phyloP scores from a whole-genome alignment of 2,888 invertebrate genomes.

The Ochropleura plecta region DNA sequence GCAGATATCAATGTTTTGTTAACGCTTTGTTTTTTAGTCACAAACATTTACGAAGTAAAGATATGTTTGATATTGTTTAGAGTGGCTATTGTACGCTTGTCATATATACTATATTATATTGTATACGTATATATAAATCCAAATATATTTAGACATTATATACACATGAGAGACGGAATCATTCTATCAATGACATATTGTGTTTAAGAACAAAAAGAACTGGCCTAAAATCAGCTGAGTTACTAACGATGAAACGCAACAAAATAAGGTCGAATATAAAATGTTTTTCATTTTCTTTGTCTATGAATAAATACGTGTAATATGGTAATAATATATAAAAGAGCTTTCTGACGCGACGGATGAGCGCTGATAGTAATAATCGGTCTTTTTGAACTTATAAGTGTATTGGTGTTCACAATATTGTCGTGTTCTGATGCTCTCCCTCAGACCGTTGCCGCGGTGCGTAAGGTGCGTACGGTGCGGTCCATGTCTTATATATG shows the following conservation, averaged over 20 bases:
- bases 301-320: slow-evolving; percentile 36
- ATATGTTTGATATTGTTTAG: slow-evolving; percentile 45
- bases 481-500: slow-evolving; percentile 28
- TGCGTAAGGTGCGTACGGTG: not conserved
- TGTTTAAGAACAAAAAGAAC: slow-evolving; percentile 21
- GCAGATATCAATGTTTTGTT: slow-evolving; percentile 39
- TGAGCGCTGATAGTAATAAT: slow-evolving; percentile 43
- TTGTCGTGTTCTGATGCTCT: slow-evolving; percentile 44
- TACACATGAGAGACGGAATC: slow-evolving; percentile 10
- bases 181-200: slow-evolving; percentile 32
- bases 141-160: not conserved
- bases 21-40: slow-evolving; percentile 44
- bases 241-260: slow-evolving; percentile 41
- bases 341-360: slow-evolving; percentile 53
- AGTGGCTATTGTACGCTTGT: slow-evolving; percentile 15
- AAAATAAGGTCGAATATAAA: slow-evolving; percentile 10
- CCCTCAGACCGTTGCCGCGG: slow-evolving; percentile 1
- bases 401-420: slow-evolving; percentile 73
- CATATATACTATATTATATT: slow-evolving; percentile 4
- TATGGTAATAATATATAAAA: slow-evolving; percentile 40
- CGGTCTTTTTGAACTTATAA: slow-evolving; percentile 64
- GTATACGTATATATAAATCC: slow-evolving; percentile 11
- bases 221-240: slow-evolving; percentile 63
- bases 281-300: slow-evolving; percentile 3
- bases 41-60: slow-evolving; percentile 38